phyloP scores from a whole-genome alignment of 2,888 invertebrate genomes.

The Drosophila paranaensis region DNA sequence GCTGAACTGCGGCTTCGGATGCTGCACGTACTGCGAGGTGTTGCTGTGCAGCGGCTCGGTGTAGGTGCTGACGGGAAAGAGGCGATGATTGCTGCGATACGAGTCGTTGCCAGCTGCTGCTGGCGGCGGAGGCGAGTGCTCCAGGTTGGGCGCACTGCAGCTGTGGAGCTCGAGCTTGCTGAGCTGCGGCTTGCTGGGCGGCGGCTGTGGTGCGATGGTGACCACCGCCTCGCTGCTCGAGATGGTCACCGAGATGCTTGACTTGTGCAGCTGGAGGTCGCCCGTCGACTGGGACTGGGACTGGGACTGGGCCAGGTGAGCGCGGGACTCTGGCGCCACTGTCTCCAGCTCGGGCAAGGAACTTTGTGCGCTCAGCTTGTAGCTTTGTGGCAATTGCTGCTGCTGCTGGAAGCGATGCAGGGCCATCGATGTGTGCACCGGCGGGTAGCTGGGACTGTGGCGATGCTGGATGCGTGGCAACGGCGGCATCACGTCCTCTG shows the following conservation, averaged over 20 bases:
- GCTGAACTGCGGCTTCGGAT: conserved; percentile 83
- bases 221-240: conserved; percentile 76
- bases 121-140: conserved; percentile 32
- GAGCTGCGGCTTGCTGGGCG: conserved; percentile 62
- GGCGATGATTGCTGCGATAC: conserved; percentile 85
- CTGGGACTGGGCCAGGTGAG: conserved; percentile 57
- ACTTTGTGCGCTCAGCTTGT: conserved; percentile 63
- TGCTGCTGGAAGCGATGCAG: conserved; percentile 75
- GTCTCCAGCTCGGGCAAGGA: conserved; percentile 70
- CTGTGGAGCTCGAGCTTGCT: conserved; percentile 62
- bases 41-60: conserved; percentile 86
- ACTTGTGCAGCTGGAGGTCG: conserved; percentile 73
- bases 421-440: conserved; percentile 75
- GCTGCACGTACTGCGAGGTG: conserved; percentile 82
- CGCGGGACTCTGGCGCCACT: conserved; percentile 28
- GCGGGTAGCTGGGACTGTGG: conserved; percentile 83
- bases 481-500: conserved; percentile 57
- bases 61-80: conserved; percentile 90
- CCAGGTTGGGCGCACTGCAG: conserved; percentile 64
- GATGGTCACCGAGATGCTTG: conserved; percentile 82
- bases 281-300: conserved; percentile 73
- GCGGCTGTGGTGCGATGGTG: conserved; percentile 70
- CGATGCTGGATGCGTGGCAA: conserved; percentile 74
- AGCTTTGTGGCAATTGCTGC: conserved; percentile 44
- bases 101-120: conserved; percentile 48